phyloP scores from a whole-genome alignment of 2,113 vertebrate species.

The Onychostoma macrolepis region DNA sequence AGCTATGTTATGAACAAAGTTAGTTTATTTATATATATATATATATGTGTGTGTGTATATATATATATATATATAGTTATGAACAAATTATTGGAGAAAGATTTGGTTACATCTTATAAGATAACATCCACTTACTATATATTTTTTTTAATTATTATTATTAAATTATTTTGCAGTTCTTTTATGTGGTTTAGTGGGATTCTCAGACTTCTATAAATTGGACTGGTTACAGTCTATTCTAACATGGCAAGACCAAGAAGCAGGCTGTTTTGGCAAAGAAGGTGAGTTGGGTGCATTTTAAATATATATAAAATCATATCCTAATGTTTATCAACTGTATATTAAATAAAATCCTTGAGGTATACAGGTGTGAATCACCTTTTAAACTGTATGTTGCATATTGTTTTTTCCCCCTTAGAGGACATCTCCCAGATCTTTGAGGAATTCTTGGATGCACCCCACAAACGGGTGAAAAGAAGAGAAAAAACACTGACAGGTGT shows the following conservation, averaged over 20 bases:
- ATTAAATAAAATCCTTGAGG: background rate
- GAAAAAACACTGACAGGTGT: constrained; percentile 77
- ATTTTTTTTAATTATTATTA: background rate
- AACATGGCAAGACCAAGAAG: constrained; percentile 74
- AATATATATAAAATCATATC: background rate
- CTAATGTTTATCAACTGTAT: background rate
- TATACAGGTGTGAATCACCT: background rate
- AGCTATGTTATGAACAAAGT: background rate
- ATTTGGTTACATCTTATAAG: background rate
- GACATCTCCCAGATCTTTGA: constrained; percentile 72
- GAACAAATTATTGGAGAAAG: background rate
- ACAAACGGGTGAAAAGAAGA: constrained; percentile 78
- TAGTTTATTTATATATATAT: too few species aligned
- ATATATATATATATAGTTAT: background rate
- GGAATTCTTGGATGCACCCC: constrained; percentile 73
- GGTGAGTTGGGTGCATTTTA: constrained; percentile 68
- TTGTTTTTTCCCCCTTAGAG: constrained; percentile 58
- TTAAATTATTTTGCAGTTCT: constrained; percentile 77
- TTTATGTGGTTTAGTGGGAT: constrained; percentile 81
- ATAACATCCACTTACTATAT: background rate
- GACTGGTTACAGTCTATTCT: constrained; percentile 82
- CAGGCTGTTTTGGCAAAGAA: constrained; percentile 81
- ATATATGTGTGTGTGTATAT: too few species aligned
- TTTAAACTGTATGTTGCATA: background rate
- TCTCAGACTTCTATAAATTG: constrained; percentile 82